Evolutionary conservation across 2,113 vertebrate species (phyloP).

Genomic region (Polypterus bichir): DNA sequence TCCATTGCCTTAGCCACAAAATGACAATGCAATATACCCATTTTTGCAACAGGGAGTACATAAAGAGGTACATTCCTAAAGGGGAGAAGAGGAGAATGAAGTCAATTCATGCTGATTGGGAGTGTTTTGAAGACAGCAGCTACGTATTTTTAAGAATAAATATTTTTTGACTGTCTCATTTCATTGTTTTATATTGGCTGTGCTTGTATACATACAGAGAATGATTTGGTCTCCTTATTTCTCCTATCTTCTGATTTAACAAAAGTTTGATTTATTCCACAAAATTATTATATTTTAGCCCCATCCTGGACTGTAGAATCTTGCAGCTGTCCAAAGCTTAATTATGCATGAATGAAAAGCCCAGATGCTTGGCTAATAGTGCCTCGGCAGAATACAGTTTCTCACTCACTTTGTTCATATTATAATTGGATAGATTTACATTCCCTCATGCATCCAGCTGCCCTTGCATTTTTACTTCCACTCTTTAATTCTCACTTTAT

Average conservation of each 20-base stretch:
- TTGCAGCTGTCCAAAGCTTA: conserved; percentile 54
- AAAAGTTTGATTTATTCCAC: conserved; percentile 31
- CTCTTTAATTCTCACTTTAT: not conserved
- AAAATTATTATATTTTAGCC: conserved; percentile 34
- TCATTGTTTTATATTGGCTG: no score
- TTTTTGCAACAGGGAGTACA: no score
- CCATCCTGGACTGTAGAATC: conserved; percentile 31
- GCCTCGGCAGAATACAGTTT: conserved; percentile 30
- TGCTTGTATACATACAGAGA: no score
- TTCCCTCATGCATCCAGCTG: conserved; percentile 32
- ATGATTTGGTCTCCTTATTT: conserved; percentile 9
- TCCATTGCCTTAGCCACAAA: no score
- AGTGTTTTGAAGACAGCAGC: no score
- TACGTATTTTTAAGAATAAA: no score
- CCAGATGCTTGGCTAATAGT: conserved; percentile 41
- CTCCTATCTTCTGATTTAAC: conserved; percentile 16
- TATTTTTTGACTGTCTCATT: no score
- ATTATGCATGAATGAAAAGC: conserved; percentile 58
- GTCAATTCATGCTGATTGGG: no score
- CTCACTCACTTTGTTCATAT: conserved; percentile 45
- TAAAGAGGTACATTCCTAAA: no score
- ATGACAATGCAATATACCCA: no score
- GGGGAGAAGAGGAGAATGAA: no score
- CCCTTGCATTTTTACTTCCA: conserved; percentile 18
- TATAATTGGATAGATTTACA: conserved; percentile 48